These are phyloP conservation scores for Hypomesus transpacificus DNA, from an alignment of 2,113 vertebrate genomes.

Conservation along the genomic window DNA sequence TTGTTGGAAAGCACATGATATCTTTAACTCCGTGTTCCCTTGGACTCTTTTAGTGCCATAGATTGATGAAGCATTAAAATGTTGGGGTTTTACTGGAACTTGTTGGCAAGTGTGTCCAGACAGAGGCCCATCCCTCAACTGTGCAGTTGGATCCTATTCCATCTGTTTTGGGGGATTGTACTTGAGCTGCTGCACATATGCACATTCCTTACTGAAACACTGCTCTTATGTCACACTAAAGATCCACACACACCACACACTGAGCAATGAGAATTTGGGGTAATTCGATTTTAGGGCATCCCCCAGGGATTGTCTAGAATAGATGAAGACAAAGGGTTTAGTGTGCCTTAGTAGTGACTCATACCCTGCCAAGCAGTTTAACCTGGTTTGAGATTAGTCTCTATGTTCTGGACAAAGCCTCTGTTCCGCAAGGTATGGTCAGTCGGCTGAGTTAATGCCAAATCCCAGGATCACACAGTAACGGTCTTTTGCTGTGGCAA, in stretches of 20 bases:
- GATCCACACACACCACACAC: slow-evolving; percentile 1
- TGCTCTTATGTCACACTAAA: background rate
- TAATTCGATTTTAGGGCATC: background rate
- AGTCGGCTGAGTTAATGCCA: background rate
- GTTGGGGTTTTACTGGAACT: slow-evolving; percentile 3
- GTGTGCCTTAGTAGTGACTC: no score
- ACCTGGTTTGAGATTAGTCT: background rate
- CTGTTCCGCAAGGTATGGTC: no score
- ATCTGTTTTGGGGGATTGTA: no score
- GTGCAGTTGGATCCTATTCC: no score
- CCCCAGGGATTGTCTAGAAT: background rate
- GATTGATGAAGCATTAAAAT: no score
- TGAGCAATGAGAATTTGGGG: slow-evolving; percentile 1
- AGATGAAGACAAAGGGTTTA: no score
- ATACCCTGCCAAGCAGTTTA: background rate
- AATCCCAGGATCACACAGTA: background rate
- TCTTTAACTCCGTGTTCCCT: no score
- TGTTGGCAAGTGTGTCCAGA: slow-evolving; percentile 20
- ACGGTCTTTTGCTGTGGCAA: background rate
- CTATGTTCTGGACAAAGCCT: background rate
- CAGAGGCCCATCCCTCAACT: background rate
- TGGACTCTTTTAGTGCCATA: no score
- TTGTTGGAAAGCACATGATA: no score
- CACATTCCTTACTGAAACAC: no score
- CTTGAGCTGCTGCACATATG: no score